Evolutionary conservation across 2,797 vertebrate genomes (phyloP).

Genomic region (Notamacropus eugenii): DNA sequence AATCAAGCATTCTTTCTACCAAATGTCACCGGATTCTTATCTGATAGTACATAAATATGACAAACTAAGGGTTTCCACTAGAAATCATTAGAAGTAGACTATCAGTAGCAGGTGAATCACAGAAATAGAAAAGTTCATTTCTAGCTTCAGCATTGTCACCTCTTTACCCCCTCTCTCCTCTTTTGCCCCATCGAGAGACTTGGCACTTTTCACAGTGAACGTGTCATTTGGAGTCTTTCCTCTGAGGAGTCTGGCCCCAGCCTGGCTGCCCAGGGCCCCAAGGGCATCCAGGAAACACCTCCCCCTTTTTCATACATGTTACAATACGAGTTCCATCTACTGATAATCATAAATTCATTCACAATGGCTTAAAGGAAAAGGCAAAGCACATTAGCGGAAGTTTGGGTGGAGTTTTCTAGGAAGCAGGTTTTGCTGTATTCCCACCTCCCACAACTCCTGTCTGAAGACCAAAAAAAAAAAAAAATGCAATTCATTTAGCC

Average conservation of each 20-base stretch:
- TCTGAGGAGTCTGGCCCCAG: conserved; percentile 39
- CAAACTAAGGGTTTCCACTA: not conserved
- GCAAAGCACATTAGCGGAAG: conserved; percentile 29
- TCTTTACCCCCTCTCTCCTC: not conserved
- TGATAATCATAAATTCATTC: not conserved
- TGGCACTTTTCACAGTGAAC: conserved; percentile 61
- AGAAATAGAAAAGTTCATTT: not conserved
- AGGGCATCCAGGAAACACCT: conserved; percentile 62
- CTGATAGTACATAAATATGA: not conserved
- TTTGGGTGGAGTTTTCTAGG: conserved; percentile 73
- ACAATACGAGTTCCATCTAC: not conserved
- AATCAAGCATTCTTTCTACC: not conserved
- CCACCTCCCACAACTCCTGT: not conserved
- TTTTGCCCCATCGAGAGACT: conserved; percentile 38
- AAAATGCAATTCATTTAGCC: not conserved
- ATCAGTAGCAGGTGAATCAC: not conserved
- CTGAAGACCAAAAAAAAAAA: not conserved
- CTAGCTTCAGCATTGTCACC: not conserved
- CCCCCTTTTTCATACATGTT: conserved; percentile 19
- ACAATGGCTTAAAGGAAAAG: conserved; percentile 72
- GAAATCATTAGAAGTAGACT: not conserved
- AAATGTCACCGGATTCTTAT: not conserved
- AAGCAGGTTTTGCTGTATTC: conserved; percentile 12
- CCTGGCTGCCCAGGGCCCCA: conserved; percentile 56
- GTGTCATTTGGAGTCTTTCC: conserved; percentile 67